Base-by-base conservation (phyloP, 2,113 vertebrate genomes). In the Anhinga anhinga region DNA sequence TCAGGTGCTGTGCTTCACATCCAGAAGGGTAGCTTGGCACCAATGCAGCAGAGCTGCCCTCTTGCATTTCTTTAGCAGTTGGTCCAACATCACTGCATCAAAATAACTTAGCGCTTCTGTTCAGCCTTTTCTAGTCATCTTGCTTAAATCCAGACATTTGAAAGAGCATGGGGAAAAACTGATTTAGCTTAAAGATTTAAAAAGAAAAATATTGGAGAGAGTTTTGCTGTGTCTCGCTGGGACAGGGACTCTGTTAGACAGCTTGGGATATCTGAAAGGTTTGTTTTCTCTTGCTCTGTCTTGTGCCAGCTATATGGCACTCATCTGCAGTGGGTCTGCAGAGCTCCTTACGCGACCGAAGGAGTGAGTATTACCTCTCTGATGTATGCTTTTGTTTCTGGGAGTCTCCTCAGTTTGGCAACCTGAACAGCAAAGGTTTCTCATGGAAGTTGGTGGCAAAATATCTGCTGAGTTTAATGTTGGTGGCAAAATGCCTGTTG, bases 31-130 rank as follows among this genome's bases (percentile, higher is more conserved):
- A 78, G 38, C 50, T 94, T 86, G 74, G 88, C 87, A 95, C 45
- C 86, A 92, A 8, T 4, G 8, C 59, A 55, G 56, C 92, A 96
- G 93, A 90, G 62, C 86, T 97, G 93, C 97, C 82, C 95, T 87
- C 72, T 91, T 95, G 82, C 84, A 88, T 97, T 96, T 95, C 95
- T 94, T 97, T 52, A 97, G 85, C 95, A 93, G 34, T 89, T 95
- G 72, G 92, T 97, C 93, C 34, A 70, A 22, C 21, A 94, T 27
- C 36, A 77, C 22, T 58, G 77, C 0, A 6, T 82, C 56, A 93
- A 81, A 96, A 55, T 69, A 86, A 93, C 56, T 90, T 79, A 47
- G 72, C 96, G 79, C 58, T 62, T n/a, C 56, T 95, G 26, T 93
- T 89, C 47, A 72, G 71, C 42, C 18, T 63, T 85, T 36, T 94